Evolutionary conservation across 1,140 invertebrate genomes (phyloP), one percentile per base, ranked within the genome.

Genomic region (Monomorium pharaonis): DNA sequence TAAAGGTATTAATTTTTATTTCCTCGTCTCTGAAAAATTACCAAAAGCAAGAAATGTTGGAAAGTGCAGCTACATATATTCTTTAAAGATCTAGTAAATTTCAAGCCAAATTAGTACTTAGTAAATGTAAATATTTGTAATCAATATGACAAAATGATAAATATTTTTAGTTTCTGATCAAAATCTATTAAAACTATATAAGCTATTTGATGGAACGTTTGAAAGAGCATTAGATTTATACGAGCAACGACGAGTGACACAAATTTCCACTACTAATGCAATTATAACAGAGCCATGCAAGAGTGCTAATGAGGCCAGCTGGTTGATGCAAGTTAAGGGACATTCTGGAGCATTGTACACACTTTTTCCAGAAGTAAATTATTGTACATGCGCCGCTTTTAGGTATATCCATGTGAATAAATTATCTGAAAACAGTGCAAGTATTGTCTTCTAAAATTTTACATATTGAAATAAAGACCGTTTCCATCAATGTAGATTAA

Each of bases 351-450:
- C 94, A 37, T 94, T 94, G 69, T 97, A 96, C 86, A 96, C 95
- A 56, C 87, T 97, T 16, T 96, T 96, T 88, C 96, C 96, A 1
- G 91, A 95, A 65, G 92, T 97, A 21, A 97, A 97, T 92, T 97
- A 95, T 91, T 97, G 97, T 88, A 94, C 95, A 2, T 97, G 97
- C 91, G 89, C 87, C 65, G 95, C 96, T 24, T 97, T 94, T 84
- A 94, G 92, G 95, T 95, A 93, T 58, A 58, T 12, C 42, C 27
- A 16, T 33, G 2, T 12, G 21, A 67, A 81, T 72, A 10, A 83
- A 33, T 37, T 58, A 7, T 60, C 18, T 18, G 10, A 47, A 30
- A 27, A 54, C 7, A 37, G 2, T 2, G 1, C 14, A 27, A 42
- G 51, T 60, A n/a, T 42, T n/a, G 24, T 47, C 47, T 60, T 62